phyloP scores from a whole-genome alignment of 2,888 invertebrate genomes.

The Drosophila putrida region DNA sequence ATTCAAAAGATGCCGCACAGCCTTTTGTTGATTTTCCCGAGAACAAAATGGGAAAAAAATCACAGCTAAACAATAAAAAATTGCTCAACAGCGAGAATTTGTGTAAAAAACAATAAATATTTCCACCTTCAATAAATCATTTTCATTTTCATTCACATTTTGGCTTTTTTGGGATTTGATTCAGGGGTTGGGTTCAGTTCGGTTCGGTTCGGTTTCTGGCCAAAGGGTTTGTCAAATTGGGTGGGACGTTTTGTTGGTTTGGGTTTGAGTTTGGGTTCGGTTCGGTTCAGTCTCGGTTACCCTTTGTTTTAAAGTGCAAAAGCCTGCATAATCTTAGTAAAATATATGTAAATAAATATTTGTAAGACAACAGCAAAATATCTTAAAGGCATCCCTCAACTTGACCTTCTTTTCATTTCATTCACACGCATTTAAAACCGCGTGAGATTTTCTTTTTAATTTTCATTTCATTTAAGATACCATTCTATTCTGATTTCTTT shows the following conservation, averaged over 20 bases:
- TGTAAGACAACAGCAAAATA: conserved; percentile 8
- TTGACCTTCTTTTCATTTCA: neutral
- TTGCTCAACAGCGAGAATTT: conserved; percentile 53
- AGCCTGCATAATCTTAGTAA: conserved; percentile 48
- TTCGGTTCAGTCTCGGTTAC: neutral
- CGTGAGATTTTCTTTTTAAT: neutral
- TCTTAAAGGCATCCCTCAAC: conserved; percentile 32
- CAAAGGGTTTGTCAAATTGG: conserved; percentile 40
- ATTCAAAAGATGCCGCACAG: conserved; percentile 74
- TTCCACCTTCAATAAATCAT: conserved; percentile 84
- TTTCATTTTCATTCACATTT: conserved; percentile 54
- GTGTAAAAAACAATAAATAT: conserved; percentile 83
- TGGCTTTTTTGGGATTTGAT: conserved; percentile 1
- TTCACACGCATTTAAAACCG: neutral
- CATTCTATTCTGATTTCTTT: neutral
- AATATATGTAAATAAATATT: conserved; percentile 42
- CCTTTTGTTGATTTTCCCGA: conserved; percentile 62
- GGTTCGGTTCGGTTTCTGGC: conserved; percentile 3
- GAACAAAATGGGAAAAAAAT: conserved; percentile 15
- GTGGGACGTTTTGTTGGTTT: conserved; percentile 28
- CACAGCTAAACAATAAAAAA: conserved; percentile 35
- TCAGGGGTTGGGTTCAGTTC: neutral
- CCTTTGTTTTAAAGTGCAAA: conserved; percentile 36
- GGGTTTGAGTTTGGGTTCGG: conserved; percentile 7
- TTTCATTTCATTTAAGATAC: conserved; percentile 3